A percentile compares a stretch with the other conserved stretches of the same genome.
Conservation (phyloP, 2,113 vertebrate species). For the Astatoreochromis straeleni region DNA sequence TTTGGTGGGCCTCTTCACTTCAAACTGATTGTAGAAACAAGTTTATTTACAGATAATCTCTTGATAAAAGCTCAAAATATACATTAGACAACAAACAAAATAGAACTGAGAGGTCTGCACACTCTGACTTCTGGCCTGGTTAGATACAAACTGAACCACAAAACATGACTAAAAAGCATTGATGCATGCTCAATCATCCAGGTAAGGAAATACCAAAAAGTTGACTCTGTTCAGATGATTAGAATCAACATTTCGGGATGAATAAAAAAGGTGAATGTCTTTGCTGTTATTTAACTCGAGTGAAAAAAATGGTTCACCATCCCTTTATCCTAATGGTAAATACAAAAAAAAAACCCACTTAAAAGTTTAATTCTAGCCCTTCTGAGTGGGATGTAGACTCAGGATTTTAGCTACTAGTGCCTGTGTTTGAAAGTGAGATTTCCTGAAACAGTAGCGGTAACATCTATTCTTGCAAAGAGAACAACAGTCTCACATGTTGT, state of each 20-base stretch:
- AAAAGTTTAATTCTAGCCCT: not conserved
- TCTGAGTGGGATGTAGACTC: not conserved
- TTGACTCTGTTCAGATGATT: not conserved
- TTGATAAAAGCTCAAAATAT: not conserved
- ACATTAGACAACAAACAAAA: not conserved
- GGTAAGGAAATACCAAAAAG: not conserved
- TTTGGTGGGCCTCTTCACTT: not conserved
- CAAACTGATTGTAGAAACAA: not conserved
- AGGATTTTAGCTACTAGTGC: fast-evolving
- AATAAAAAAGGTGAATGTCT: not conserved
- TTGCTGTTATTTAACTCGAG: not conserved
- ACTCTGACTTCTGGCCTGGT: not conserved
- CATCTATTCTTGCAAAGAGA: not conserved
- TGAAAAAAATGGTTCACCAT: not conserved
- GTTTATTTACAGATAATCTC: not conserved
- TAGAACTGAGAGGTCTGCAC: not conserved
- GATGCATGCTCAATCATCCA: not conserved
- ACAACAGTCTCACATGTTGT: not conserved
- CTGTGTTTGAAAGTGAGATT: not conserved
- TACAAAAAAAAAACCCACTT: not conserved
- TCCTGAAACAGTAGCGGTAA: not conserved
- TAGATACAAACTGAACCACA: not conserved
- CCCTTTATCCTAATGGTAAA: not conserved
- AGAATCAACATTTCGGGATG: fast-evolving
- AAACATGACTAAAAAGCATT: not conserved